phyloP scores from a whole-genome alignment of 2,113 vertebrate species.

The Siniperca chuatsi region DNA sequence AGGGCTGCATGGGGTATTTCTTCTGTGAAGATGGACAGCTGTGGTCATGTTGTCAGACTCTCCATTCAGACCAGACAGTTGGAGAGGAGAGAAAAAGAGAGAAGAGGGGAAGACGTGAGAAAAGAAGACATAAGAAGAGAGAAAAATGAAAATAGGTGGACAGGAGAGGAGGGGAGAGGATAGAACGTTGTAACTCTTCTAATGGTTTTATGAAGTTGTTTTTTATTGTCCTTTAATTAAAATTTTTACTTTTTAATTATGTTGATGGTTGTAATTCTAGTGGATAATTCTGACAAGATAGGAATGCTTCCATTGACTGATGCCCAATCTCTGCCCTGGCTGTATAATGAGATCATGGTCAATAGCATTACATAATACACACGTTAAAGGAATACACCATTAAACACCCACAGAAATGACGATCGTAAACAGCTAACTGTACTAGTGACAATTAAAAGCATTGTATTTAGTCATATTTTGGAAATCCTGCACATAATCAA shows the following conservation, averaged over 20 bases:
- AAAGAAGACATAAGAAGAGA: neutral
- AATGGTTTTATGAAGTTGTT: neutral
- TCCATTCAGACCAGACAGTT: constrained; percentile 40
- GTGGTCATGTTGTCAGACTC: constrained; percentile 58
- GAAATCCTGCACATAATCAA: neutral
- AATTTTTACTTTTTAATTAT: neutral
- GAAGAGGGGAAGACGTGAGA: neutral
- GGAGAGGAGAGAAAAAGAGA: constrained; percentile 3
- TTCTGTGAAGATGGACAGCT: constrained; percentile 53
- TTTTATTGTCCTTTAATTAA: neutral
- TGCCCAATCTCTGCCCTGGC: neutral
- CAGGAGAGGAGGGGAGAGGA: neutral
- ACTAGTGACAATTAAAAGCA: neutral
- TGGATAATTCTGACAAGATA: neutral
- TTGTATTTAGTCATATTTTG: neutral
- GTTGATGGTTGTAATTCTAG: neutral
- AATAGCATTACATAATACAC: neutral
- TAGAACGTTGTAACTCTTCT: neutral
- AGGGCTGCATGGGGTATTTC: constrained; percentile 59
- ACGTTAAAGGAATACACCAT: neutral
- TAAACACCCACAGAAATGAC: neutral
- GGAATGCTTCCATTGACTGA: neutral
- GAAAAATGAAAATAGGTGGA: neutral
- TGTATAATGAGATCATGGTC: neutral
- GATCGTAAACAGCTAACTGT: neutral